Evolutionary conservation across 2,113 vertebrate species (phyloP), one percentile per base, ranked within the genome.

Genomic region (Sarotherodon lohbergeri): DNA sequence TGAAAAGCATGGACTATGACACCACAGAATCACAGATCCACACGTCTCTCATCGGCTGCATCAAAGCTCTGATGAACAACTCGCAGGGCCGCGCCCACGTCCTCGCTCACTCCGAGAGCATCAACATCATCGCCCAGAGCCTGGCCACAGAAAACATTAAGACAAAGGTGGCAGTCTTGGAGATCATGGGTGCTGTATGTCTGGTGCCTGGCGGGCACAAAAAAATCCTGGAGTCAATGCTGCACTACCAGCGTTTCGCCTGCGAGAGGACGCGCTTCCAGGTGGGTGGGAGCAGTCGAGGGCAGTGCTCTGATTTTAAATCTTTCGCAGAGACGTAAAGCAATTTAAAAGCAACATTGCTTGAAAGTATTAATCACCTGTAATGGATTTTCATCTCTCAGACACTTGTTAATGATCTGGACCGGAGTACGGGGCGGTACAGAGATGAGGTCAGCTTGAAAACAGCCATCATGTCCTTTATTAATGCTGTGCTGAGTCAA

Each of bases 41-140:
- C 97, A 99, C 98, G 90, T 99, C 99, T 6, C 98, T 99, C 86
- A 99, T 99, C 34, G 99, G 99, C 39, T 99, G 99, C 95, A 98
- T 99, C 95, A 99, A 99, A 94, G 99, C 98, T 4, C 97, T 99
- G 92, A 99, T 99, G 99, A 99, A 99, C 97, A 99, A 99, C 96
- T 99, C 99, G 81, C 98, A 98, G 95, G 99, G 99, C 76, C 96
- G 99, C 54, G 98, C 98, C 85, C 98, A 99, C 0, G 98, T 99
- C 73, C 97, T 99, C 90, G 97, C 99, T 22, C 99, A 99, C 93
- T 95, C 97, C 0, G 98, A 99, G 97, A 99, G 98, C 95, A 99
- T 99, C 86, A 99, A 99, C 27, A 98, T 99, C 85, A 99, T 99
- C 3, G 98, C 98, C 92, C 99, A 99, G 97, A 99, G 98, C 95